Base-by-base conservation (phyloP, 2,113 vertebrate genomes). In the Salvator merianae region DNA sequence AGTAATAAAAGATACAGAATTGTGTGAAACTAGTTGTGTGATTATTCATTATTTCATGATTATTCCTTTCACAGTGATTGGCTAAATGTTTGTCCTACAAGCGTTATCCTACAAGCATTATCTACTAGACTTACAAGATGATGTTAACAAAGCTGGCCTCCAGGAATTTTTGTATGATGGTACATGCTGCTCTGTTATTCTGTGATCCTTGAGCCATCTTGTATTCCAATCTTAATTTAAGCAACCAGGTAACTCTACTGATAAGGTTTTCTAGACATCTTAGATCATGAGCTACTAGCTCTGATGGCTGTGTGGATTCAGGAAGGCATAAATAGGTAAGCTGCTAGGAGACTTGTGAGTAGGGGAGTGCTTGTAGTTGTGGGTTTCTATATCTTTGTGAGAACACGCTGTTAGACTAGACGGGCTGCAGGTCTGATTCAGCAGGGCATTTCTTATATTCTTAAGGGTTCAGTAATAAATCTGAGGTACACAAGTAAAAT, bases 91-190 rank as follows among this genome's bases (percentile, higher is more conserved):
- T 59, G 55, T 20, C 55, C 55, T 59, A 59, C 55, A 59, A 59
- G 55, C 8, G 16, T 65, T n/a, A 22, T 66, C 43, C 89, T 83
- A 79, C 50, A 78, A 24, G 50, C 30, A 76, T 83, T 81, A 89
- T 90, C 91, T 70, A 82, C 20, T 7, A 72, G 87, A 88, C 86
- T 87, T 59, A 75, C 84, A 68, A 66, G 84, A 66, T 83, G 79
- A 76, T 0, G 7, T 89, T 90, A 90, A 88, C 92, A 89, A 74
- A 91, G 85, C 82, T 40, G 47, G 40, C 32, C 63, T 74, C 79
- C 62, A 77, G 62, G 82, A 90, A 86, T 77, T 87, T 85, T 63
- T 38, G 65, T 81, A 30, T 90, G 53, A 62, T 70, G 81, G 86
- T 87, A 80, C 66, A 43, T 87, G 72, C 20, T 2, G 0, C 0